phyloP scores from a whole-genome alignment of 92 coral and sea anemone species.

The Phenganax marumi region DNA sequence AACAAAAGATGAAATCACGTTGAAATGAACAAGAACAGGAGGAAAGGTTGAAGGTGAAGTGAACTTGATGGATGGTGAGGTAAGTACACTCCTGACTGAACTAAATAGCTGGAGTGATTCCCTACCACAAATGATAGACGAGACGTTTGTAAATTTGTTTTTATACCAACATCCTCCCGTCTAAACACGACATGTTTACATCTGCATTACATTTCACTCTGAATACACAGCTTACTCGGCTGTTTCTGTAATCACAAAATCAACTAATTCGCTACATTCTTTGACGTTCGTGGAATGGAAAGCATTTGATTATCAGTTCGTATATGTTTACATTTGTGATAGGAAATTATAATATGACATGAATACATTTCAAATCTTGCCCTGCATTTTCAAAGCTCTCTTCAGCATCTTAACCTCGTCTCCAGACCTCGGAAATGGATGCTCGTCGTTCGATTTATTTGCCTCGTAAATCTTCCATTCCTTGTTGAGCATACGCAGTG shows the following conservation, averaged over 20 bases:
- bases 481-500: conserved; percentile 63
- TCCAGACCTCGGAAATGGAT: conserved; percentile 64
- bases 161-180: not conserved
- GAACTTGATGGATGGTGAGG: too few species aligned
- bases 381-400: conserved; percentile 41
- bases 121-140: too few species aligned
- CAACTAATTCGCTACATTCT: too few species aligned
- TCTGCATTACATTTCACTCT: too few species aligned
- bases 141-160: not conserved
- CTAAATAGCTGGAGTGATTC: too few species aligned
- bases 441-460: conserved; percentile 67
- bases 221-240: too few species aligned
- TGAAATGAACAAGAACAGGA: not conserved
- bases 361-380: conserved; percentile 13
- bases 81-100: too few species aligned
- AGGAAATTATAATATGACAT: not conserved
- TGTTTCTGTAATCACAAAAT: too few species aligned
- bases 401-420: conserved; percentile 74
- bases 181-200: too few species aligned
- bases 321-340: not conserved
- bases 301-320: not conserved
- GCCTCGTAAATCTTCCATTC: conserved; percentile 68
- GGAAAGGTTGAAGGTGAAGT: too few species aligned
- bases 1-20: not conserved
- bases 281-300: too few species aligned